Evolutionary conservation across 2,113 vertebrate genomes (phyloP), one percentile per base, ranked within the genome.

Genomic region (Macaca fascicularis): DNA sequence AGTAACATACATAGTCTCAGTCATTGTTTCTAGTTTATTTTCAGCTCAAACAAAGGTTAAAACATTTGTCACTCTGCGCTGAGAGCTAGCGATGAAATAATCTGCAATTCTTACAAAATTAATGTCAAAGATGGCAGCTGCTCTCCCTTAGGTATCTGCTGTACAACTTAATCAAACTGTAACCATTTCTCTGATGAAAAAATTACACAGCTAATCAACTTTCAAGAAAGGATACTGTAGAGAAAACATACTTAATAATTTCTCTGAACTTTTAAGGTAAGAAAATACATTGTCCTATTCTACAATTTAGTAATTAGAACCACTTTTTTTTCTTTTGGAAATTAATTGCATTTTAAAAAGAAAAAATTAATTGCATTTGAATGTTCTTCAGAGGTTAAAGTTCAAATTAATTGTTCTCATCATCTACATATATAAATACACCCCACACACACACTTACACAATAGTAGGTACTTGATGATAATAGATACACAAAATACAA

Each of bases 41-140:
- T 72, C 59, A 64, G 75, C 38, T 95, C 61, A 91, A 94, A 84
- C 38, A 86, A 96, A 89, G 80, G 84, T 93, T 96, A 96, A 97
- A 97, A 96, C 45, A 97, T 25, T 52, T 35, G 50, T 78, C 84
- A 96, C 57, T 67, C 43, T 92, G 35, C 79, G 48, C 57, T 64
- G n/a, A 95, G 8, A 89, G 14, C n/a, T 80, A 75, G 6, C 97
- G 93, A 98, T 97, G 96, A 98, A 97, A 98, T 95, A 94, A 95
- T 52, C 40, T 86, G 90, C 17, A 98, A 97, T 96, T 97, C 95
- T 98, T 97, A 90, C 72, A 97, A 97, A 97, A 96, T 75, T 92
- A 97, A 83, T 25, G 67, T 97, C 57, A 95, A 97, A 93, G 84
- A 96, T 82, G 72, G 96, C 70, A 95, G 14, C 64, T 88, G 22